Conservation (phyloP, 2,888 invertebrate genomes). For the Acrobasis suavella region DNA sequence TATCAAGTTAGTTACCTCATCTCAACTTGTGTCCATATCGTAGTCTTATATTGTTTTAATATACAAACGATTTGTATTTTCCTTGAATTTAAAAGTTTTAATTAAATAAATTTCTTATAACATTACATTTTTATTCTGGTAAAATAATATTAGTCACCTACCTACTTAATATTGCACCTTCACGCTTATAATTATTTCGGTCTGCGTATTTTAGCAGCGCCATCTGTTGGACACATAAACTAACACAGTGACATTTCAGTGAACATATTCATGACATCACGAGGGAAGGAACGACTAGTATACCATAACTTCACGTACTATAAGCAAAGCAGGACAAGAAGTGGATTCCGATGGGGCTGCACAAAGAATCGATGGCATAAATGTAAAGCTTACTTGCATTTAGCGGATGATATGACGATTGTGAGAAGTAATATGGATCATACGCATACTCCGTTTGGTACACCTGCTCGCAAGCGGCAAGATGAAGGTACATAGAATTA, state of each 20-base stretch:
- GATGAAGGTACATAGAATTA: conserved; percentile 3
- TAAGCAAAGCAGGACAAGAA: conserved; percentile 68
- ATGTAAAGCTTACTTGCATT: conserved; percentile 70
- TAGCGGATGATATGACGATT: conserved; percentile 71
- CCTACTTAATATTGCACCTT: neutral
- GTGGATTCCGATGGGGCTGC: conserved; percentile 75
- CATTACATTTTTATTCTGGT: neutral
- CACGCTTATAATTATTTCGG: neutral
- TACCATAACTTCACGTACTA: conserved; percentile 72
- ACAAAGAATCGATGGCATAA: conserved; percentile 76
- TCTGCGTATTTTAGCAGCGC: neutral
- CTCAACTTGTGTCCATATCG: too few relatives aligned
- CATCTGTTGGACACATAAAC: conserved; percentile 14
- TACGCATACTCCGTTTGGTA: conserved; percentile 62
- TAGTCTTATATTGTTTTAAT: too few relatives aligned
- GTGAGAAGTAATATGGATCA: conserved; percentile 72
- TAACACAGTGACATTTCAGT: conserved; percentile 60
- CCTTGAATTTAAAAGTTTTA: too few relatives aligned
- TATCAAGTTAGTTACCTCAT: too few relatives aligned
- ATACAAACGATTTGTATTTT: too few relatives aligned
- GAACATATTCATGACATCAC: conserved; percentile 76
- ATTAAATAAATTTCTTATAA: too few relatives aligned
- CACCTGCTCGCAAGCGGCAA: conserved; percentile 26
- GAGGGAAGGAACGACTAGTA: conserved; percentile 71
- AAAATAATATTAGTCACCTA: neutral